Evolutionary conservation across 2,797 vertebrate genomes (phyloP).

Genomic region (Peromyscus nudipes): DNA sequence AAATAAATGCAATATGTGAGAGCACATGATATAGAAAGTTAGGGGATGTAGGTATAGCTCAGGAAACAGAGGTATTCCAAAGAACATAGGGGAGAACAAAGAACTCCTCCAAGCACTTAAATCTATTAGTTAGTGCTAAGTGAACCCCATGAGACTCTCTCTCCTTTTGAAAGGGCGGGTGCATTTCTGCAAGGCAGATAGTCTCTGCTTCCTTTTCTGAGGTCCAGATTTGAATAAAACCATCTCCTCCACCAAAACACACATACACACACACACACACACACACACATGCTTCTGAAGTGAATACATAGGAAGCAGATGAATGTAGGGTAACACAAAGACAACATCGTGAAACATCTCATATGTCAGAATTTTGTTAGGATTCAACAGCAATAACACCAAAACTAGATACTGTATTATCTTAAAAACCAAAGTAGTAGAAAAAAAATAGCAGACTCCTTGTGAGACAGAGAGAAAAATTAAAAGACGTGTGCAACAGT

Average conservation of each 20-base stretch:
- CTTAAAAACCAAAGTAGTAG: slow-evolving; percentile 8
- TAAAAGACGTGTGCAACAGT: not conserved
- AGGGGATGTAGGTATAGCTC: not conserved
- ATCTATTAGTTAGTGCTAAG: too few relatives aligned
- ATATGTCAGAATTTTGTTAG: not conserved
- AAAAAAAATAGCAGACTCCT: not conserved
- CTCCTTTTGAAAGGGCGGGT: not conserved
- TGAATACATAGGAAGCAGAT: not conserved
- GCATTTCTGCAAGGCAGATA: not conserved
- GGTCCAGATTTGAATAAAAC: not conserved
- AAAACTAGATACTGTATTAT: not conserved
- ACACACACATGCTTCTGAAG: not conserved
- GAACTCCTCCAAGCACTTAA: not conserved
- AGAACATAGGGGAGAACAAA: not conserved
- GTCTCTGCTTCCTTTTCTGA: not conserved
- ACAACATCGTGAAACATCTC: not conserved
- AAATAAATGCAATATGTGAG: not conserved
- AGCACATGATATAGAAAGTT: not conserved
- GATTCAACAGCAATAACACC: not conserved
- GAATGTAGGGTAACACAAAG: not conserved
- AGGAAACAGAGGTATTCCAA: not conserved
- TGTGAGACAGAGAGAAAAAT: slow-evolving; percentile 6
- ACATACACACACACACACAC: not conserved
- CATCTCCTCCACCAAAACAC: not conserved
- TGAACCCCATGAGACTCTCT: not conserved